Evolutionary conservation across 1,140 invertebrate genomes (phyloP), one percentile per base, ranked within the genome.

Genomic region (Coenobita brevimanus): DNA sequence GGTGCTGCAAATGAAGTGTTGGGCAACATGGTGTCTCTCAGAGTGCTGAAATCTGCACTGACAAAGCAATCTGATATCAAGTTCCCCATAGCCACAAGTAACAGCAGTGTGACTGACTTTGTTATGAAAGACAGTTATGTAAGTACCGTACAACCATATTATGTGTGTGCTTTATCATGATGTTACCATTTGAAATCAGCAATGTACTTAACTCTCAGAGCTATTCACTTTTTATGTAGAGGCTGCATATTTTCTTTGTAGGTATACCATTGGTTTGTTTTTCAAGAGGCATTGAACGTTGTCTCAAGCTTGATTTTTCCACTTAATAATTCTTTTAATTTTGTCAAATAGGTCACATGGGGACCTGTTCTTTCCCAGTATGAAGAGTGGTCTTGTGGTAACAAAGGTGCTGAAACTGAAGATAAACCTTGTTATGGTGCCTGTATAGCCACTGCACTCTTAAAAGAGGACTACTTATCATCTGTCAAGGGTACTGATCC

Each of bases 381-480:
- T 43, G 54, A 46, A 6, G 27, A 73, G 46, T 87, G 85, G 85
- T 36, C 30, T n/a, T 87, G 85, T 60, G 81, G 81, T 33, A 69
- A 67, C 17, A 73, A 81, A 38, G 78, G 64, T 6, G 76, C 33
- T 38, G 76, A 69, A 21, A 43, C 43, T 36, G 76, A 81, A 24
- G 67, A 33, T 38, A 8, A 54, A 1, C 43, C 46, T 8, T 87
- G 85, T 30, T 87, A 87, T 73, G 85, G 85, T 10, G 76, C 85
- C n/a, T 87, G 85, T 54, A 41, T 78, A 1, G 76, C 76, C 3
- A 87, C 85, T 10, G 62, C 38, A 21, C 41, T 80, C 21, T 67
- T 80, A 27, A 71, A 71, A 33, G 64, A 81, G 33, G 76, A 87
- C 50, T 80, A 54, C 38, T 50, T 69, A 15, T 71, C 85, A 30